Evolutionary conservation across 2,888 invertebrate genomes (phyloP).

Genomic region (Ennomos fuscantarius): DNA sequence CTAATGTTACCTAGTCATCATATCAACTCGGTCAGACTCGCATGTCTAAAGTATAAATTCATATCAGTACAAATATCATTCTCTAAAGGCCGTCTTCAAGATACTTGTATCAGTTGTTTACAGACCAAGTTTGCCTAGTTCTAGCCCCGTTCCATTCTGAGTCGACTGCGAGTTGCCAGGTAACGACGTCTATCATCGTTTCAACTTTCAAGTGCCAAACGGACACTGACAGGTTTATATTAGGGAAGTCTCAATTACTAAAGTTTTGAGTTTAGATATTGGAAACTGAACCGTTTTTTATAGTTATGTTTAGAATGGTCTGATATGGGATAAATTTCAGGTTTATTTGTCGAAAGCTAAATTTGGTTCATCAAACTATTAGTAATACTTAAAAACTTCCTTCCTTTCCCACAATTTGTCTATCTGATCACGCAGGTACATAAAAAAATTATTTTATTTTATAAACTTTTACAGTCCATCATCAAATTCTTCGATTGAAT

Average conservation of each 20-base stretch:
- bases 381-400: too few relatives aligned
- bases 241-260: too few relatives aligned
- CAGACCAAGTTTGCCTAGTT: slow-evolving; percentile 25
- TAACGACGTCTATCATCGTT: slow-evolving; percentile 14
- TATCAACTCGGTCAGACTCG: too few relatives aligned
- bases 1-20: too few relatives aligned
- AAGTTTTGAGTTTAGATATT: background rate
- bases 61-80: slow-evolving; percentile 1
- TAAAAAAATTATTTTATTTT: too few relatives aligned
- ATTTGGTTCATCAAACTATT: too few relatives aligned
- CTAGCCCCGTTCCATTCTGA: slow-evolving; percentile 11
- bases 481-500: slow-evolving; percentile 17
- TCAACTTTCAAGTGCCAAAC: slow-evolving; percentile 10
- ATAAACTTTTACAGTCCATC: background rate
- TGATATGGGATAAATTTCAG: too few relatives aligned
- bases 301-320: background rate
- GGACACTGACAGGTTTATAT: slow-evolving; percentile 13
- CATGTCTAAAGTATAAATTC: too few relatives aligned
- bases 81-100: slow-evolving; percentile 5
- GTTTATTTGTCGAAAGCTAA: too few relatives aligned
- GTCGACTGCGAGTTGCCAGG: slow-evolving; percentile 8
- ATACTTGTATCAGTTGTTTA: slow-evolving; percentile 12
- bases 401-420: too few relatives aligned
- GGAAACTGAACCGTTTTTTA: background rate
- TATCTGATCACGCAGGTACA: too few relatives aligned